Conservation (phyloP, 23 tunicate genomes). For the Diplosoma virens region DNA sequence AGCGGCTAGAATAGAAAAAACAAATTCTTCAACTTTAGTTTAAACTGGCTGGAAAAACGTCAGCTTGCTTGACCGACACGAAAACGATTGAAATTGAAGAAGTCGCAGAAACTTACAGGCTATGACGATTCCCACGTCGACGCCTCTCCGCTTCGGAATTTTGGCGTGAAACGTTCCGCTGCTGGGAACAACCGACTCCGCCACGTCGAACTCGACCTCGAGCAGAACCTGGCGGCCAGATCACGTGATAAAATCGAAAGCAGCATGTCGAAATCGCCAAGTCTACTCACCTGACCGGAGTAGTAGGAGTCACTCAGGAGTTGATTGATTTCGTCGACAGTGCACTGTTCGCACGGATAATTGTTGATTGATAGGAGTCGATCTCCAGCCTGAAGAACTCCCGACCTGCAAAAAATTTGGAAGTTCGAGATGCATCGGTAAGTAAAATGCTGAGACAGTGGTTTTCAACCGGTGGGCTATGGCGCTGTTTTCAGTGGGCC, state of each 20-base stretch:
- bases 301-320: slow-evolving; percentile 66
- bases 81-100: not conserved
- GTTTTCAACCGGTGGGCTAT: not conserved
- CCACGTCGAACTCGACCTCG: slow-evolving; percentile 91
- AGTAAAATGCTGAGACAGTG: too few relatives aligned
- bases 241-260: not conserved
- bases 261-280: not conserved
- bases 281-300: slow-evolving; percentile 53
- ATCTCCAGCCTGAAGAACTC: slow-evolving; percentile 85
- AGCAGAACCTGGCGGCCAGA: slow-evolving; percentile 53
- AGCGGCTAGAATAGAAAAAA: not conserved
- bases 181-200: slow-evolving; percentile 95
- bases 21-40: not conserved
- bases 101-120: slow-evolving; percentile 30
- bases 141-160: slow-evolving; percentile 71
- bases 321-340: slow-evolving; percentile 76
- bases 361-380: slow-evolving; percentile 71
- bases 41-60: not conserved
- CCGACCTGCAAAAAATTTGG: slow-evolving; percentile 39
- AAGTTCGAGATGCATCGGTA: too few relatives aligned
- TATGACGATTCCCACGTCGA: slow-evolving; percentile 79
- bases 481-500: not conserved
- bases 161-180: slow-evolving; percentile 91
- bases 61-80: not conserved
- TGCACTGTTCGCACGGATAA: slow-evolving; percentile 58